These are phyloP conservation scores for Agapornis canus DNA, from an alignment of 2,797 vertebrate species.

Conservation along the genomic window DNA sequence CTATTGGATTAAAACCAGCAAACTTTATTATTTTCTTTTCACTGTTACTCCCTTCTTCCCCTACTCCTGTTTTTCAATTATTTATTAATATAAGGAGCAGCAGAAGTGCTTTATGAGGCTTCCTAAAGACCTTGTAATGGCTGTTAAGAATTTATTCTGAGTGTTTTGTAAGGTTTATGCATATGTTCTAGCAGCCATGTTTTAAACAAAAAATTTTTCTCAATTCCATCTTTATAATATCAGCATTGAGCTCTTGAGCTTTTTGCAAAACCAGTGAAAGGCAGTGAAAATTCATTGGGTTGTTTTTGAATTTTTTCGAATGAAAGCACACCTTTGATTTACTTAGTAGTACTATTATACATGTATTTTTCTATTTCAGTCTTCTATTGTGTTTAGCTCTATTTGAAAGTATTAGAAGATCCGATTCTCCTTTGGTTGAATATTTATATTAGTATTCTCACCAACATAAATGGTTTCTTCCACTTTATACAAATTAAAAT, in stretches of 20 bases:
- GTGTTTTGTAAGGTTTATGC: not conserved
- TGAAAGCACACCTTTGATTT: not conserved
- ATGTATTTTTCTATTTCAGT: not conserved
- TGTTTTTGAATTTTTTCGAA: not conserved
- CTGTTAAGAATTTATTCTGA: not conserved
- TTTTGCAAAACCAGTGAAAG: not conserved
- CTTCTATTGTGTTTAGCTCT: constrained; percentile 12
- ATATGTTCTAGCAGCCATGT: not conserved
- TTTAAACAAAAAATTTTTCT: not conserved
- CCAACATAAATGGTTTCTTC: not conserved
- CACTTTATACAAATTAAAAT: not conserved
- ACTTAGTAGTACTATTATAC: not conserved
- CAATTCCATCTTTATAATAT: not conserved
- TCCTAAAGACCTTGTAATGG: not conserved
- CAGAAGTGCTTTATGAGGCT: not conserved
- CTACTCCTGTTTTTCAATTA: not conserved
- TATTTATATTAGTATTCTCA: not conserved
- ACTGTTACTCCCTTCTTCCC: not conserved
- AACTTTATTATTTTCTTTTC: not conserved
- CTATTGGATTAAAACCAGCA: not conserved
- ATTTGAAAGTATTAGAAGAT: not conserved
- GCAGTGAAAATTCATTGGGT: not conserved
- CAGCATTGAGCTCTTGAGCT: not conserved
- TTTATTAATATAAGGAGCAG: not conserved
- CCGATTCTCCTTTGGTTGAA: not conserved